These are phyloP conservation scores for Bufotes viridis DNA, from an alignment of 2,797 vertebrate species.

Conservation along the genomic window DNA sequence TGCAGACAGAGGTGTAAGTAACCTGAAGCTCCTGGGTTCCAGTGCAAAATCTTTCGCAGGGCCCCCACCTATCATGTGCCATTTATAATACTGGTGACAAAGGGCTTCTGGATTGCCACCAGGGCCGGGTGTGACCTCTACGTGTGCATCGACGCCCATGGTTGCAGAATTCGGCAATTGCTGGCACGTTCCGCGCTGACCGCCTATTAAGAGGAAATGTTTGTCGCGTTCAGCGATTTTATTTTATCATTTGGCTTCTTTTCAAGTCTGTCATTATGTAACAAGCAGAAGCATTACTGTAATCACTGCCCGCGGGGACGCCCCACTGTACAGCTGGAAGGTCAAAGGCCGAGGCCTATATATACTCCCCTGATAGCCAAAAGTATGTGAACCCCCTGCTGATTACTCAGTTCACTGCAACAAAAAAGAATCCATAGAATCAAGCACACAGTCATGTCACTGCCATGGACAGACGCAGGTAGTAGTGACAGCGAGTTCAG, in stretches of 20 bases:
- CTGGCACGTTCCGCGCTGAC: neutral
- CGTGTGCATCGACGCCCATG: too few species aligned
- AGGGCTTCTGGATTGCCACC: too few species aligned
- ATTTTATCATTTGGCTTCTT: slow-evolving; percentile 29
- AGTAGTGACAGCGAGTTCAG: too few species aligned
- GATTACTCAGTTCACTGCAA: neutral
- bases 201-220: neutral
- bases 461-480: too few species aligned
- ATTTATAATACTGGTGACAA: too few species aligned
- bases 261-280: slow-evolving; percentile 33
- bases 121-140: too few species aligned
- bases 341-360: neutral
- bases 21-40: neutral
- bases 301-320: slow-evolving; percentile 15
- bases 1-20: neutral
- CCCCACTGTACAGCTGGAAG: neutral
- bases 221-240: slow-evolving; percentile 10
- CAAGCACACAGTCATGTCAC: too few species aligned
- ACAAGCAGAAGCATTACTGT: slow-evolving; percentile 17
- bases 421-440: too few species aligned
- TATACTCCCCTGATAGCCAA: neutral
- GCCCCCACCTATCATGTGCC: neutral
- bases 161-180: neutral
- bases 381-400: neutral
- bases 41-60: too few species aligned